Percentiles rank a stretch among this genome's conserved stretches.
phyloP scores from a whole-genome alignment of 2,888 invertebrate species.

The Diaprepes abbreviatus region DNA sequence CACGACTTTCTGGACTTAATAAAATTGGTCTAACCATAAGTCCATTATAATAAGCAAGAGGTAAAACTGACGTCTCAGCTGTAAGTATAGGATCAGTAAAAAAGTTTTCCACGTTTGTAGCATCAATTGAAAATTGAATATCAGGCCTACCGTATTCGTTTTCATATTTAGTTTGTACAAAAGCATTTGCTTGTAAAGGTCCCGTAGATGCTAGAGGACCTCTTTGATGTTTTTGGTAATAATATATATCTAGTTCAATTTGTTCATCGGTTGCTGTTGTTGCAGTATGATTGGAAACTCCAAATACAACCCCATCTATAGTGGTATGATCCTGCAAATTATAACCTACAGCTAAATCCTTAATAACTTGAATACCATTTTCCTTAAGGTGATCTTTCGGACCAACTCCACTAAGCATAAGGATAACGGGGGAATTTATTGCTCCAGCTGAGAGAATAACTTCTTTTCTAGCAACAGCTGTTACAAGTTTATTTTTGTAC shows the following conservation, averaged over 20 bases:
- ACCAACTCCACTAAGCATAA: conserved; percentile 79
- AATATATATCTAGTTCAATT: conserved; percentile 67
- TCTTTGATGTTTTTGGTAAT: conserved; percentile 66
- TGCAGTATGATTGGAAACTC: conserved; percentile 71
- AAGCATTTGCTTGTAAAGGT: conserved; percentile 72
- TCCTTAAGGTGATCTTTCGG: conserved; percentile 71
- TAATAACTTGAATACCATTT: conserved; percentile 71
- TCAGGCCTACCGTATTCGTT: conserved; percentile 71
- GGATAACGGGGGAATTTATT: conserved; percentile 75
- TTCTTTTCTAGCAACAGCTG: conserved; percentile 72
- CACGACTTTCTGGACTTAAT: conserved; percentile 75
- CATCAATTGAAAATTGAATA: conserved; percentile 77
- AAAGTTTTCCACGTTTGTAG: conserved; percentile 72
- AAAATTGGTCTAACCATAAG: conserved; percentile 75
- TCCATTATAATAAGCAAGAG: conserved; percentile 75
- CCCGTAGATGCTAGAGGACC: conserved; percentile 73
- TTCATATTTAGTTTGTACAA: conserved; percentile 73
- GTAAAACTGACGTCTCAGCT: conserved; percentile 66
- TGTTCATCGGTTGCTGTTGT: conserved; percentile 67
- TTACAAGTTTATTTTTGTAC: conserved; percentile 67
- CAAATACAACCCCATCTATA: conserved; percentile 72
- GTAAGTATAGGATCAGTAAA: conserved; percentile 71
- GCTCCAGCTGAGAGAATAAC: conserved; percentile 74
- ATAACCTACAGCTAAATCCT: conserved; percentile 78
- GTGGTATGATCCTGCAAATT: conserved; percentile 85